Conservation (phyloP, 2,888 invertebrate genomes). For the Liodrosophila aerea region DNA sequence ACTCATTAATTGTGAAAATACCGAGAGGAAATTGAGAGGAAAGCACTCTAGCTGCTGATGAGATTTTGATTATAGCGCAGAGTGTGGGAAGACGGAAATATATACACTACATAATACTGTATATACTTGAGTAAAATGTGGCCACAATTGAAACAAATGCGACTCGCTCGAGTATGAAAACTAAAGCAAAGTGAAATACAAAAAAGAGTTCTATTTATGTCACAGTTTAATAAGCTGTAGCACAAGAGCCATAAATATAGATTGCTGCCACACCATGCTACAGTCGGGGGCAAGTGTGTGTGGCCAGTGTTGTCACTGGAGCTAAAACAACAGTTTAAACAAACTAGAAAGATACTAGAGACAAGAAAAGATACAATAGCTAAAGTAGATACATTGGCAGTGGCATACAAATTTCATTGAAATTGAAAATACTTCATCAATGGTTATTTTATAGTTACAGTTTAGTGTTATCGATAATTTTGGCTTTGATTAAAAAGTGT, state of each 20-base stretch:
- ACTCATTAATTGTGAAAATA: conserved; percentile 65
- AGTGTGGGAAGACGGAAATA: not conserved
- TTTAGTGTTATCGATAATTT: too few relatives aligned
- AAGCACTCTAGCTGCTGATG: conserved; percentile 45
- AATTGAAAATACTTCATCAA: too few relatives aligned
- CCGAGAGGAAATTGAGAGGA: conserved; percentile 1
- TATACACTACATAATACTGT: conserved; percentile 11
- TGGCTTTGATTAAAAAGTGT: too few relatives aligned
- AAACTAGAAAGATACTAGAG: too few relatives aligned
- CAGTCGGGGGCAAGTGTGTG: too few relatives aligned
- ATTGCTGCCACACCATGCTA: too few relatives aligned
- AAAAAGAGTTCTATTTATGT: conserved; percentile 7
- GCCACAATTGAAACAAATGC: conserved; percentile 14
- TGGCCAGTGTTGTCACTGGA: too few relatives aligned
- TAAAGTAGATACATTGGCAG: too few relatives aligned
- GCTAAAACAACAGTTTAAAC: too few relatives aligned
- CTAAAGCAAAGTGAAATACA: not conserved
- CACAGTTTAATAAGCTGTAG: not conserved
- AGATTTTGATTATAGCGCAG: conserved; percentile 71
- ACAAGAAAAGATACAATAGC: too few relatives aligned
- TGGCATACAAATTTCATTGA: too few relatives aligned
- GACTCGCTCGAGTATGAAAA: conserved; percentile 10
- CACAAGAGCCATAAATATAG: not conserved
- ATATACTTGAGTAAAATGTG: conserved; percentile 16
- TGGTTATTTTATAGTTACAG: too few relatives aligned